phyloP scores from a whole-genome alignment of 2,888 invertebrate genomes.

The Cecidostiba fungosa region DNA sequence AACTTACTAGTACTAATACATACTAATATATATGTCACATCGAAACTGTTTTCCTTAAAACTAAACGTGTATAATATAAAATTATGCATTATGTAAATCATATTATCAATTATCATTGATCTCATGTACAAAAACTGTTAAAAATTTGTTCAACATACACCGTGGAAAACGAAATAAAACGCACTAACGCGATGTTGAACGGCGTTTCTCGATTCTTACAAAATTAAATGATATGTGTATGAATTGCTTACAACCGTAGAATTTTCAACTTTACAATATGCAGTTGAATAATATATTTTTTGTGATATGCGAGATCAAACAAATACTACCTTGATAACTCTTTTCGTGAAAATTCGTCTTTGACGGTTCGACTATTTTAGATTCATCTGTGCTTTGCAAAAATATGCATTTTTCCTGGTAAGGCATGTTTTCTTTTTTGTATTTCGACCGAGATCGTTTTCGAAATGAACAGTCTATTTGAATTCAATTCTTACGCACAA shows the following conservation, averaged over 20 bases:
- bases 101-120: constrained; percentile 32
- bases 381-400: background rate
- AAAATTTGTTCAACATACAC: background rate
- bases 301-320: background rate
- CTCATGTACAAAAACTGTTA: constrained; percentile 45
- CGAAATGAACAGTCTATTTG: background rate
- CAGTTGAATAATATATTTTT: background rate
- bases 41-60: constrained; percentile 29
- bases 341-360: background rate
- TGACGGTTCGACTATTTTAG: background rate
- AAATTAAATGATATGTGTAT: constrained; percentile 22
- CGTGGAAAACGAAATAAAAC: background rate
- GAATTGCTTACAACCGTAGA: background rate
- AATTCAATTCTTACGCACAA: constrained; percentile 1
- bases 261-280: background rate
- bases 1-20: constrained; percentile 52
- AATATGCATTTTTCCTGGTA: background rate
- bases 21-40: constrained; percentile 54
- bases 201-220: background rate
- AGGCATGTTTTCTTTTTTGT: constrained; percentile 35
- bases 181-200: background rate
- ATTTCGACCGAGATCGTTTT: background rate
- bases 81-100: constrained; percentile 19
- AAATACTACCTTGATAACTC: constrained; percentile 18
- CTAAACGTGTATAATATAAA: constrained; percentile 11